A percentile compares a stretch with the other conserved stretches of the same genome.
Evolutionary conservation across 2,797 vertebrate genomes (phyloP).

Genomic region (Parambassis ranga): DNA sequence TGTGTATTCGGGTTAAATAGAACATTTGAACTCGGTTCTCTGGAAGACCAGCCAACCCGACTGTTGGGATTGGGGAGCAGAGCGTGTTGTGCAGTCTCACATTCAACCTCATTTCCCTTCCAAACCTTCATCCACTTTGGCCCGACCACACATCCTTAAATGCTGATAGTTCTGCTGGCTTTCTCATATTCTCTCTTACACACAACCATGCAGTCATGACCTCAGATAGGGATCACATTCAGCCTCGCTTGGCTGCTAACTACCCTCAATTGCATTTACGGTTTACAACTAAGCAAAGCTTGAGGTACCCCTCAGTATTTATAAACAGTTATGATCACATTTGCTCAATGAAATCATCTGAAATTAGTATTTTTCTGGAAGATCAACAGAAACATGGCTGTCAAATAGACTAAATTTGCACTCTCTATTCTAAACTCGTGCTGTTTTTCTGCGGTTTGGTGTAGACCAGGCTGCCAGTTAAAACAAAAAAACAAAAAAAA

Average conservation of each 20-base stretch:
- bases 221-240: conserved; percentile 72
- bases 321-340: conserved; percentile 73
- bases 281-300: conserved; percentile 53
- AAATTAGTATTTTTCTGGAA: conserved; percentile 61
- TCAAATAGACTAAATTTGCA: conserved; percentile 37
- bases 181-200: conserved; percentile 51
- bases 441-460: conserved; percentile 54
- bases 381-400: conserved; percentile 50
- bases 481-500: too few species aligned
- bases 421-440: conserved; percentile 34
- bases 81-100: conserved; percentile 60
- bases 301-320: conserved; percentile 69
- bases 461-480: conserved; percentile 33
- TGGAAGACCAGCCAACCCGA: conserved; percentile 44
- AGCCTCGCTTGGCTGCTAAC: conserved; percentile 66
- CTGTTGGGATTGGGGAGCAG: conserved; percentile 20
- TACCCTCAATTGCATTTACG: conserved; percentile 65
- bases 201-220: conserved; percentile 53
- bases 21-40: conserved; percentile 55
- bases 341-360: conserved; percentile 68
- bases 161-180: conserved; percentile 65
- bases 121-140: conserved; percentile 75
- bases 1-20: conserved; percentile 49
- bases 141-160: conserved; percentile 75
- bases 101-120: conserved; percentile 68